Evolutionary conservation across 2,888 invertebrate genomes (phyloP), one percentile per base, ranked within the genome.

Genomic region (Strigamia crassipes): DNA sequence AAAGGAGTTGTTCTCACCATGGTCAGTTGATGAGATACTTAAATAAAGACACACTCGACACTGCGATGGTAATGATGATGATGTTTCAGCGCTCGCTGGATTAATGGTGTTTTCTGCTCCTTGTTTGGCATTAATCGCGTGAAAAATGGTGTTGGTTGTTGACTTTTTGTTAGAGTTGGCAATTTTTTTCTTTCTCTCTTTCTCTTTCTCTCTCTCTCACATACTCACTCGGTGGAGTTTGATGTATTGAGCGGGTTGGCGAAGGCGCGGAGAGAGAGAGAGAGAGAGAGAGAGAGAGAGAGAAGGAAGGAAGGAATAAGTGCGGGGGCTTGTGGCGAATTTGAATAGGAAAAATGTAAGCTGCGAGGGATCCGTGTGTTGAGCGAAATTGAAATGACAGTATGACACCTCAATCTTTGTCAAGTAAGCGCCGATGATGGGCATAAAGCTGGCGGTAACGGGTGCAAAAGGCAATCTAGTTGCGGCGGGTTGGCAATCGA

Each of bases 371-470:
- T 73, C 23, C 27, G 31, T 31, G 27, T 73, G 15, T 73, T 73
- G 73, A 73, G 73, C 73, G 73, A 73, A 73, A 73, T 73, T 73
- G 73, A 73, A 73, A 73, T 73, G 73, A 73, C 73, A 73, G 73
- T 73, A 31, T 73, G 73, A 73, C 73, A 73, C 73, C 73, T 73
- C 73, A 73, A 73, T 73, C 73, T 73, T 73, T 73, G 73, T 31
- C 73, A 73, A 73, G 73, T 73, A 73, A 73, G 73, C 73, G 73
- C 73, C 73, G 73, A 73, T 73, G 73, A 73, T 73, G 73, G 73
- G 73, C 73, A n/a, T 73, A 73, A 73, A 73, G 73, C 73, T 56
- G n/a, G 73, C 23, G 73, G 73, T 31, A 31, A 73, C 23, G 73
- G 73, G 73, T 73, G 73, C 31, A 31, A 73, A 73, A 73, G 73